A percentile compares a stretch with the other conserved stretches of the same genome.
Conservation (phyloP, 2,797 vertebrate species). For the Characodon lateralis region DNA sequence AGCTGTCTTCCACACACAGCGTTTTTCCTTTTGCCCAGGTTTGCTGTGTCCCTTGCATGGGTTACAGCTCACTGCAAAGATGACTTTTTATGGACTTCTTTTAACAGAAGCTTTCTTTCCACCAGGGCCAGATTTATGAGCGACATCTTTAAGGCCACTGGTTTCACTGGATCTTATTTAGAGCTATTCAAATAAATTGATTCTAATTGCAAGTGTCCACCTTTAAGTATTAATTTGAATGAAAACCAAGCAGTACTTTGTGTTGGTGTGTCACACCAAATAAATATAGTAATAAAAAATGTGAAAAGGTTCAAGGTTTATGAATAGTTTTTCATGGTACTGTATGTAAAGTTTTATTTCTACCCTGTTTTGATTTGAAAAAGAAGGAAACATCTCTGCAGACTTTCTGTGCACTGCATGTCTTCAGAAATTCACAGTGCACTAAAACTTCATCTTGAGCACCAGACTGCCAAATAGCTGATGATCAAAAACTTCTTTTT, state of each 20-base stretch:
- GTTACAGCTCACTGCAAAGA: background rate
- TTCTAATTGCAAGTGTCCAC: too few species aligned
- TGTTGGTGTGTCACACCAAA: background rate
- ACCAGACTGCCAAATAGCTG: conserved; percentile 6
- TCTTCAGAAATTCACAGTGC: conserved; percentile 7
- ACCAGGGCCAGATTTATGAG: too few species aligned
- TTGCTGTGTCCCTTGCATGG: too few species aligned
- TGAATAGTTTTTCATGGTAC: background rate
- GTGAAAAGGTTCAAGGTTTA: background rate
- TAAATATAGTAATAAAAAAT: background rate
- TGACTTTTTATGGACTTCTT: background rate
- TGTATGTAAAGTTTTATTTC: background rate
- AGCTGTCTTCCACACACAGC: too few species aligned
- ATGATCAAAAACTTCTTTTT: conserved; percentile 16
- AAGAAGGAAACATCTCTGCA: background rate
- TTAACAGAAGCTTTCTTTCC: background rate
- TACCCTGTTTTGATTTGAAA: conserved; percentile 14
- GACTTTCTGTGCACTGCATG: background rate
- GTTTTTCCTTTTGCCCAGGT: too few species aligned
- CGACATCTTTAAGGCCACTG: too few species aligned
- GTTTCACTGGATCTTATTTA: too few species aligned
- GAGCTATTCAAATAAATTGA: too few species aligned
- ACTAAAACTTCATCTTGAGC: background rate
- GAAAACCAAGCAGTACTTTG: background rate
- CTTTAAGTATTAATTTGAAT: background rate